A percentile compares a stretch with the other conserved stretches of the same genome.
Evolutionary conservation across 2,888 invertebrate genomes (phyloP).

Genomic region (Glaucopsyche alexis): DNA sequence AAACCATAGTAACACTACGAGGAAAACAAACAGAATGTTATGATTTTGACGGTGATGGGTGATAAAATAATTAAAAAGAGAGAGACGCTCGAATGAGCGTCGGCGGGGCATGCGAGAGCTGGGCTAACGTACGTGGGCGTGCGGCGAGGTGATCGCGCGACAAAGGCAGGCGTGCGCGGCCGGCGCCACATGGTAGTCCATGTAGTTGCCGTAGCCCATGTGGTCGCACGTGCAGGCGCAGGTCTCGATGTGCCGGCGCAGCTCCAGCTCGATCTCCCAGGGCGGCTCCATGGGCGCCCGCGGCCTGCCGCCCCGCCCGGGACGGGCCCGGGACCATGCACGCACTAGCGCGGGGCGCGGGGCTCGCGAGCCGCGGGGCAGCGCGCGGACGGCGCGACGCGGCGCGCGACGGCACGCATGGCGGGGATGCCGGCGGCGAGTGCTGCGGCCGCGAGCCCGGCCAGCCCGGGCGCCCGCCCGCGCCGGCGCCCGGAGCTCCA

Average conservation of each 20-base stretch:
- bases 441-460: constrained; percentile 66
- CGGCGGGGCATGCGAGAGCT: constrained; percentile 51
- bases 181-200: constrained; percentile 90
- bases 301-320: constrained; percentile 62
- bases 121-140: constrained; percentile 71
- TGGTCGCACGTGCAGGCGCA: constrained; percentile 96
- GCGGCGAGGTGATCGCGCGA: constrained; percentile 76
- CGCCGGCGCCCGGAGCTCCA: constrained; percentile 63
- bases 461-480: constrained; percentile 73
- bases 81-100: constrained; percentile 51
- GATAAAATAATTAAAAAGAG: constrained; percentile 54
- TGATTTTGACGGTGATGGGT: constrained; percentile 39
- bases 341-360: constrained; percentile 58
- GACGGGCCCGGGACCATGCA: constrained; percentile 60
- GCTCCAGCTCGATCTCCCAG: constrained; percentile 88
- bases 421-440: constrained; percentile 65
- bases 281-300: constrained; percentile 76
- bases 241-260: constrained; percentile 92
- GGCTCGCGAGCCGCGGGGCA: constrained; percentile 44
- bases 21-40: constrained; percentile 12
- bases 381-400: constrained; percentile 52
- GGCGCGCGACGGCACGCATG: constrained; percentile 61
- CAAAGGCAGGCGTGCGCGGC: constrained; percentile 74
- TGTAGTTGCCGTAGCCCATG: constrained; percentile 95
- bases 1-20: not conserved